phyloP scores from a whole-genome alignment of 2,888 invertebrate species.

The Torymus tubicola region DNA sequence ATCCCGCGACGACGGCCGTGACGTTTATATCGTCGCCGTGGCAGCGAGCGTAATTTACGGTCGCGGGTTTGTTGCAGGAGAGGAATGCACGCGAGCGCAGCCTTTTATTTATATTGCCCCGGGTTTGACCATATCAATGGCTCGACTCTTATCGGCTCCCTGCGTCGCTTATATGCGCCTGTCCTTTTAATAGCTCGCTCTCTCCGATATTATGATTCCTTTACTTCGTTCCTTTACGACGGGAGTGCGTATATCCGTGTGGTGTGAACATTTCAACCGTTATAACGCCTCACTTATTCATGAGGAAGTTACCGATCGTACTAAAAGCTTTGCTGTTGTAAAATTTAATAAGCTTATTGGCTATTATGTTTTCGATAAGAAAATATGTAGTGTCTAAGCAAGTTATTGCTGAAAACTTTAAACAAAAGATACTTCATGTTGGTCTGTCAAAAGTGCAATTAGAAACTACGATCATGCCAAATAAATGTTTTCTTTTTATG shows the following conservation, averaged over 20 bases:
- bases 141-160: slow-evolving; percentile 21
- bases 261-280: not conserved
- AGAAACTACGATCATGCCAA: not conserved
- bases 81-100: slow-evolving; percentile 10
- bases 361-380: not conserved
- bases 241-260: not conserved
- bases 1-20: not conserved
- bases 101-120: slow-evolving; percentile 10
- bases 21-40: slow-evolving; percentile 29
- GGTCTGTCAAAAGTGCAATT: not conserved
- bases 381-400: not conserved
- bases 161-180: slow-evolving; percentile 4
- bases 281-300: not conserved
- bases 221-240: not conserved
- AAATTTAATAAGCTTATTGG: not conserved
- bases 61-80: not conserved
- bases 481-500: too few relatives aligned
- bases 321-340: slow-evolving; percentile 1
- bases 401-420: not conserved
- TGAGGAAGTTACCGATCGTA: not conserved
- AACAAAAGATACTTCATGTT: not conserved
- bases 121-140: slow-evolving; percentile 7
- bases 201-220: not conserved
- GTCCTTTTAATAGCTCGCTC: slow-evolving; percentile 35
- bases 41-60: slow-evolving; percentile 24